A percentile compares a stretch with the other conserved stretches of the same genome.
These are phyloP conservation scores for Brachypodius melanocephalos DNA, from an alignment of 2,113 vertebrate species.

Conservation along the genomic window DNA sequence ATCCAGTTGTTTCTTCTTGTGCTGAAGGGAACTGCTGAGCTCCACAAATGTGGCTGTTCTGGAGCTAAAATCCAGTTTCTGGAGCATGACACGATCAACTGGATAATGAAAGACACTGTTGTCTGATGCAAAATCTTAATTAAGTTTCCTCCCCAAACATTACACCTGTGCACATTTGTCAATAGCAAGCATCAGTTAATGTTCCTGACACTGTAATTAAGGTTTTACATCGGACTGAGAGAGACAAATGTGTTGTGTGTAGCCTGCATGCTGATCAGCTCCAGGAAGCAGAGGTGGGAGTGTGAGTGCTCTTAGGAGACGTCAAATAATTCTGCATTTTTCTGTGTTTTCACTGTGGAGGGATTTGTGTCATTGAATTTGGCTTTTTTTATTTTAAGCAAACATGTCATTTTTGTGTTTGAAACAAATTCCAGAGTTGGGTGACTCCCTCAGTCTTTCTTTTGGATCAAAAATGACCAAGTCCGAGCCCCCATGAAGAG, in stretches of 20 bases:
- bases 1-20: background rate
- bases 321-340: background rate
- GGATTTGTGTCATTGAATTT: background rate
- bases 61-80: background rate
- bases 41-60: background rate
- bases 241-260: background rate
- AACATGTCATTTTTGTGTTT: background rate
- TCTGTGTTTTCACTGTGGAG: background rate
- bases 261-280: background rate
- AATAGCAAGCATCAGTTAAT: background rate
- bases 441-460: background rate
- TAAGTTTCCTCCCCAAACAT: slow-evolving; percentile 24
- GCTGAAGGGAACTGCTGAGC: background rate
- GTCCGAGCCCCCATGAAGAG: background rate
- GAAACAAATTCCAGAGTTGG: background rate
- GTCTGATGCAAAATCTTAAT: slow-evolving; percentile 14
- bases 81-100: background rate
- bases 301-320: background rate
- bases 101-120: background rate
- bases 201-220: background rate
- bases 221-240: background rate
- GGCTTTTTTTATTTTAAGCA: background rate
- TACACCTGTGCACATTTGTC: slow-evolving; percentile 23
- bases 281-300: background rate
- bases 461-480: background rate